Evolutionary conservation across 2,113 vertebrate genomes (phyloP).

Genomic region (Petaurus breviceps): DNA sequence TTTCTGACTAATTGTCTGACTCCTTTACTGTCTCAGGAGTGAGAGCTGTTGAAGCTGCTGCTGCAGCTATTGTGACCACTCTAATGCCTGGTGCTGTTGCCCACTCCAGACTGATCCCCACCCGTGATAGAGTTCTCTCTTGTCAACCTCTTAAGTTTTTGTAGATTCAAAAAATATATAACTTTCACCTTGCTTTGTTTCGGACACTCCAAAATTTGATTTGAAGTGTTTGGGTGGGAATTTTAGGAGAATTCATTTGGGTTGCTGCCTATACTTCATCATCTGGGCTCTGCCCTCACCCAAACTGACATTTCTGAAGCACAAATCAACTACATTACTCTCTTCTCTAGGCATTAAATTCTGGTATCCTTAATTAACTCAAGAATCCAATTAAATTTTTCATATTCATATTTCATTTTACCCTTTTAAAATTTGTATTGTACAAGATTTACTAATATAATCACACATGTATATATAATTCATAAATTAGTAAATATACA

Average conservation of each 20-base stretch:
- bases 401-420: not conserved
- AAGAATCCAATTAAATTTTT: not conserved
- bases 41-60: not conserved
- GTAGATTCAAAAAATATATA: not conserved
- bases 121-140: not conserved
- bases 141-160: not conserved
- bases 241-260: not conserved
- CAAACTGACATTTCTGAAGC: not conserved
- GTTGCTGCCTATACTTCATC: not conserved
- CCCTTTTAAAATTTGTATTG: not conserved
- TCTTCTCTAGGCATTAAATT: not conserved
- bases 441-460: not conserved
- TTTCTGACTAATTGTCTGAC: not conserved
- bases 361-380: not conserved
- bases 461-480: not conserved
- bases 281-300: not conserved
- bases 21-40: not conserved
- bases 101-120: not conserved
- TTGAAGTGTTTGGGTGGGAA: not conserved
- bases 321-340: not conserved
- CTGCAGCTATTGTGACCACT: not conserved
- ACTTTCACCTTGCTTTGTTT: not conserved
- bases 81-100: not conserved
- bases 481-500: not conserved
- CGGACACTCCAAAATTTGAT: not conserved